Evolutionary conservation across 2,888 invertebrate species (phyloP).

Genomic region (Camponotus fellah): DNA sequence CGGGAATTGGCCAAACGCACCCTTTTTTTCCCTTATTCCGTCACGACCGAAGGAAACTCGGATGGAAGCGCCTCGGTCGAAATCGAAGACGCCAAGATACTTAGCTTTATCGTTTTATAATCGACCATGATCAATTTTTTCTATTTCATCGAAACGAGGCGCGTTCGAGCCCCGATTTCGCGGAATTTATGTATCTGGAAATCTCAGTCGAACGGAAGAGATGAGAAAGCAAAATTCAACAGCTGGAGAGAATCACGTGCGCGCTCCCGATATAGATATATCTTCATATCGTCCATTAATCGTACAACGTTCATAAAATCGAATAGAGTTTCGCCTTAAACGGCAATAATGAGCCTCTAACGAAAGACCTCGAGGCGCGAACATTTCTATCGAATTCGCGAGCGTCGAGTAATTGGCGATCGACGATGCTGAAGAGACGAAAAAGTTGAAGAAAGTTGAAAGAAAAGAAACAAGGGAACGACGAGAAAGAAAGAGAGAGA

Average conservation of each 20-base stretch:
- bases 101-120: neutral
- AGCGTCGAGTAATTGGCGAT: no score
- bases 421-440: no score
- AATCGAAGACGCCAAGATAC: neutral
- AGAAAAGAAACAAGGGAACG: no score
- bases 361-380: neutral
- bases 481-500: neutral
- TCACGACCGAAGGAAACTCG: neutral
- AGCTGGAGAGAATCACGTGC: neutral
- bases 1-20: constrained; percentile 67
- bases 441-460: neutral
- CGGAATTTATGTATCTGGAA: neutral
- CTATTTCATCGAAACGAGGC: neutral
- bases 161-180: neutral
- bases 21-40: constrained; percentile 62
- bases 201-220: neutral
- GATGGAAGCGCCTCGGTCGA: constrained; percentile 12
- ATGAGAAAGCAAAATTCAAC: neutral
- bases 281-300: neutral
- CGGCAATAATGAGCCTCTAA: neutral
- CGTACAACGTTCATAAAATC: neutral
- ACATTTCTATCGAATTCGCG: neutral
- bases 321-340: neutral
- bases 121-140: neutral
- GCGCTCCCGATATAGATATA: neutral